Evolutionary conservation across 2,113 vertebrate genomes (phyloP).

Genomic region (Opisthocomus hoazin): DNA sequence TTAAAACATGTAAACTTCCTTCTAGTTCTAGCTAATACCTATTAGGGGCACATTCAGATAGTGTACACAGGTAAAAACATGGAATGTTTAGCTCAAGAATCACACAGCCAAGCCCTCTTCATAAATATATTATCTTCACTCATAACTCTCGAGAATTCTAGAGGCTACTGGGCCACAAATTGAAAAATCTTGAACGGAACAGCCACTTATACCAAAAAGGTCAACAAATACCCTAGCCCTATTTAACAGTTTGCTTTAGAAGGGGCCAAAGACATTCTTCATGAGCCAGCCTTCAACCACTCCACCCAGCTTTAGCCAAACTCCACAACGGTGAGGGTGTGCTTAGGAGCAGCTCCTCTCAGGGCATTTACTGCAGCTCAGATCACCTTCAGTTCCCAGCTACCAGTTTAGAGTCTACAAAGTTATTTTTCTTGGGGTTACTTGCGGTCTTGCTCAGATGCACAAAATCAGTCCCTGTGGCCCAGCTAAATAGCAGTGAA

Average conservation of each 20-base stretch:
- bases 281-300: neutral
- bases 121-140: neutral
- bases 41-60: neutral
- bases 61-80: neutral
- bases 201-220: neutral
- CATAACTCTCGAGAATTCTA: neutral
- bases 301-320: neutral
- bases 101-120: neutral
- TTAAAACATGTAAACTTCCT: neutral
- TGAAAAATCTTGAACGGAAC: neutral
- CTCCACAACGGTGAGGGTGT: accelerated
- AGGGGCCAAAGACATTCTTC: neutral
- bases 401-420: no score
- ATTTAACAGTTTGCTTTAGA: neutral
- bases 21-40: neutral
- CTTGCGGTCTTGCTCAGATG: neutral
- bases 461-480: neutral
- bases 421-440: neutral
- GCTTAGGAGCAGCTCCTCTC: neutral
- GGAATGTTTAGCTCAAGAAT: neutral
- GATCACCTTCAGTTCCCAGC: neutral
- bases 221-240: neutral
- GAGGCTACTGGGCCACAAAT: neutral
- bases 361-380: neutral
- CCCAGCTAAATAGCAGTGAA: accelerated